Evolutionary conservation across 2,113 vertebrate genomes (phyloP).

Genomic region (Sula dactylatra): DNA sequence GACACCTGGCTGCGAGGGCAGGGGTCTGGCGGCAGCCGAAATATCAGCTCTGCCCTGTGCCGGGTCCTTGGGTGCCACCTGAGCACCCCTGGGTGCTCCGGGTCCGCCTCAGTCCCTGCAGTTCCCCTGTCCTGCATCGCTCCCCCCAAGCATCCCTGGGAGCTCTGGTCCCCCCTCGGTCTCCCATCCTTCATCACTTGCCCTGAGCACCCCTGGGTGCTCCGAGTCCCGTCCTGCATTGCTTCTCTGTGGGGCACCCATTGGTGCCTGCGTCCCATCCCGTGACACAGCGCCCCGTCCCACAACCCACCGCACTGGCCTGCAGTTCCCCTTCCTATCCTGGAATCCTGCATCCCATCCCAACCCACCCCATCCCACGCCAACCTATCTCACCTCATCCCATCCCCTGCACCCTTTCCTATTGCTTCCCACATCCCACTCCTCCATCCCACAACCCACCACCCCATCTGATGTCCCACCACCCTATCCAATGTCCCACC

Average conservation of each 20-base stretch:
- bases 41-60: neutral
- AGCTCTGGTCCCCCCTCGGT: neutral
- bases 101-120: neutral
- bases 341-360: neutral
- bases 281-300: neutral
- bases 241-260: neutral
- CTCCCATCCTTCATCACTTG: neutral
- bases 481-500: neutral
- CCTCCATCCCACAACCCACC: neutral
- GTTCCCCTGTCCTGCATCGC: neutral
- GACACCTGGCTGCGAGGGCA: neutral
- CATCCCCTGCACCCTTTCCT: neutral
- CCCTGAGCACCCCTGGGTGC: neutral
- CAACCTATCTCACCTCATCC: neutral
- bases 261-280: neutral
- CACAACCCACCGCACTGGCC: neutral
- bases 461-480: neutral
- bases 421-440: neutral
- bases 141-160: neutral
- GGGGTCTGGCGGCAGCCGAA: no score
- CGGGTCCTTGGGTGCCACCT: neutral
- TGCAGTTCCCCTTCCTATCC: neutral
- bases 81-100: neutral
- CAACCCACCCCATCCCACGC: no score
- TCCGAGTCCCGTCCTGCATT: neutral